Conservation (phyloP, 2,797 vertebrate genomes). For the Propithecus perrieri region DNA sequence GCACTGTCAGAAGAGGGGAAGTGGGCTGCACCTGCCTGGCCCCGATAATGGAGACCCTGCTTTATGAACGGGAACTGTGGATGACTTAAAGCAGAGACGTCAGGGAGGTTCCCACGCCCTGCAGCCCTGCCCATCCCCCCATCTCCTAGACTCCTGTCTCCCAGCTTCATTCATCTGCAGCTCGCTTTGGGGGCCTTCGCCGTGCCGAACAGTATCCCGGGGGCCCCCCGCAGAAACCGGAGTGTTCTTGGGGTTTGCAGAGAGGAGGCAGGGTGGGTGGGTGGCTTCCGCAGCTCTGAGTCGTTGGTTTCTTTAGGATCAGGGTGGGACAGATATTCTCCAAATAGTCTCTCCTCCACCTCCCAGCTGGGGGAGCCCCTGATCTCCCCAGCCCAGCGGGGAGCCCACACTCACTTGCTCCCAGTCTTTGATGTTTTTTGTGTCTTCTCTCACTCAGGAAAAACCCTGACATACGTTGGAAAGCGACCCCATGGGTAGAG, state of each 20-base stretch:
- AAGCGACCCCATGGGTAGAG: not conserved
- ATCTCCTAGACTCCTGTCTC: not conserved
- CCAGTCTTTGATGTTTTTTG: not conserved
- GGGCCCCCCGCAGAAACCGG: accelerated
- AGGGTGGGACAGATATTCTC: not conserved
- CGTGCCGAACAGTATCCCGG: not conserved
- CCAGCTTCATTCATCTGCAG: not conserved
- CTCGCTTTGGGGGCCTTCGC: not conserved
- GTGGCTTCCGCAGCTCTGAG: not conserved
- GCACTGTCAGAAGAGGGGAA: not conserved
- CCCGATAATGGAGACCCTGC: not conserved
- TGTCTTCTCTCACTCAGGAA: not conserved
- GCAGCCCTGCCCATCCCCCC: accelerated
- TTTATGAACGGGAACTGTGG: not conserved
- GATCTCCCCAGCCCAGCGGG: not conserved
- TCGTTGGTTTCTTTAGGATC: not conserved
- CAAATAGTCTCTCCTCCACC: no score
- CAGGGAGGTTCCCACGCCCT: accelerated
- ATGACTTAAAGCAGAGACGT: not conserved
- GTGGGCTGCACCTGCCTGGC: not conserved
- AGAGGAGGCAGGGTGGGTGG: not conserved
- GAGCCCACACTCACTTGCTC: not conserved
- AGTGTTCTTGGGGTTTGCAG: not conserved
- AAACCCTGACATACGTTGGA: not conserved
- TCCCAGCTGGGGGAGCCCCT: not conserved